Evolutionary conservation across 35 echinoderm and acorn worm genomes (phyloP).

Genomic region (Lytechinus pictus): DNA sequence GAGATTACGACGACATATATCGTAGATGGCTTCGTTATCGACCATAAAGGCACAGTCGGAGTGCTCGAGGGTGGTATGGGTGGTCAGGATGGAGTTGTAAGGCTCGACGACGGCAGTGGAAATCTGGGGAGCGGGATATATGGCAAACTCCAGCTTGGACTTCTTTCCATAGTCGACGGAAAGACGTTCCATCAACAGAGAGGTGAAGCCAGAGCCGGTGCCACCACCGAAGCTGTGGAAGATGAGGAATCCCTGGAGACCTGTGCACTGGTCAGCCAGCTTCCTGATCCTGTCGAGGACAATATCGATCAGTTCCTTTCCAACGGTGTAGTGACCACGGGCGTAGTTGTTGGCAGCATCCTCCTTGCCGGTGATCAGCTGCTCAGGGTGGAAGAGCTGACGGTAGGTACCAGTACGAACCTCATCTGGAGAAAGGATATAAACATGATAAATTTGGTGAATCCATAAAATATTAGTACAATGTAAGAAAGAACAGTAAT

Average conservation of each 20-base stretch:
- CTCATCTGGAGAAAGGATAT: constrained; percentile 52
- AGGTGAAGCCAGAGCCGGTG: constrained; percentile 65
- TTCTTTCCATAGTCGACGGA: constrained; percentile 64
- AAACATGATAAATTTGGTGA: too few species aligned
- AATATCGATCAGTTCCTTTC: constrained; percentile 59
- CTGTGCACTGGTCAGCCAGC: constrained; percentile 67
- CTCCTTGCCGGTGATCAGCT: constrained; percentile 68
- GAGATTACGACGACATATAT: constrained; percentile 81
- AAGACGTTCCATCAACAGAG: constrained; percentile 64
- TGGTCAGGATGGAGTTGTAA: constrained; percentile 60
- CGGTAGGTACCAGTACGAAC: constrained; percentile 83
- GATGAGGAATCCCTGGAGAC: constrained; percentile 74
- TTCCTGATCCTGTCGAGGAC: constrained; percentile 62
- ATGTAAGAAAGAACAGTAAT: too few species aligned
- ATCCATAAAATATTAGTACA: too few species aligned
- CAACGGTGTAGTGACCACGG: constrained; percentile 64
- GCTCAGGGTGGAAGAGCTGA: constrained; percentile 72
- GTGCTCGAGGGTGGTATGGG: constrained; percentile 66
- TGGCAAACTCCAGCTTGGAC: constrained; percentile 50
- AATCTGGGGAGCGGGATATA: constrained; percentile 76
- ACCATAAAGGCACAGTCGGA: constrained; percentile 93
- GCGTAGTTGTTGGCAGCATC: constrained; percentile 72
- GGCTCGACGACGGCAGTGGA: constrained; percentile 85
- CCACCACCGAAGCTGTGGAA: constrained; percentile 66
- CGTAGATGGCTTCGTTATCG: constrained; percentile 87